Base-by-base conservation (phyloP, 2,888 invertebrate genomes). In the Parasteatoda lunata region DNA sequence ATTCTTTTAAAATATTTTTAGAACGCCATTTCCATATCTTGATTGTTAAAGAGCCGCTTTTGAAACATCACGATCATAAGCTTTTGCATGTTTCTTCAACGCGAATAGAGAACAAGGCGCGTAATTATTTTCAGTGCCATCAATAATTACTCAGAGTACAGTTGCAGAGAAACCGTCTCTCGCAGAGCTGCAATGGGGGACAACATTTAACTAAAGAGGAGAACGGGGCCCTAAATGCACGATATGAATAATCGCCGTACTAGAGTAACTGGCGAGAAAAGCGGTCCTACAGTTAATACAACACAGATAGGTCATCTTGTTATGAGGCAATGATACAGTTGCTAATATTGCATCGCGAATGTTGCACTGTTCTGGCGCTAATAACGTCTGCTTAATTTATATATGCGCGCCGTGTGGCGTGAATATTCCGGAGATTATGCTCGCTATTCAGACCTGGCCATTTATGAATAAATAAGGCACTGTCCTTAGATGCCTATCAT, bases 381-480 rank as follows among this genome's bases (percentile, higher is more conserved):
- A 86, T 86, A 86, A 86, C 85, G 70, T 86, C 80, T 86, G 85
- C 85, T 77, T 86, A 86, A 86, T 86, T 86, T 86, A 86, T 86
- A 86, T 77, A 86, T 86, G 80, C 85, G 77, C 80, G 85, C 85
- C 80, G 78, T 72, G 77, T 72, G 84, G 84, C 84, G 84, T 77
- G 84, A 84, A 84, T 77, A 71, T 85, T 65, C 78, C 51, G 30
- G 68, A 84, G 77, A 84, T 77, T 76, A 77, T 77, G 77, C 77
- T 52, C 77, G 84, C 73, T 66, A 71, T 77, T 77, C 77, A 66
- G 72, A 52, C 84, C 77, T 81, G 80, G 85, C 85, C 85, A 72
- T 80, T 86, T 80, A 80, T 86, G 85, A 86, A 86, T 86, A 86
- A 86, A 77, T 86, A 86, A 86, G 78, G 80, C 66, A 59, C 77